Evolutionary conservation across 1,140 invertebrate species (phyloP), one percentile per base, ranked within the genome.

Genomic region (Philopotamus ludificatus): DNA sequence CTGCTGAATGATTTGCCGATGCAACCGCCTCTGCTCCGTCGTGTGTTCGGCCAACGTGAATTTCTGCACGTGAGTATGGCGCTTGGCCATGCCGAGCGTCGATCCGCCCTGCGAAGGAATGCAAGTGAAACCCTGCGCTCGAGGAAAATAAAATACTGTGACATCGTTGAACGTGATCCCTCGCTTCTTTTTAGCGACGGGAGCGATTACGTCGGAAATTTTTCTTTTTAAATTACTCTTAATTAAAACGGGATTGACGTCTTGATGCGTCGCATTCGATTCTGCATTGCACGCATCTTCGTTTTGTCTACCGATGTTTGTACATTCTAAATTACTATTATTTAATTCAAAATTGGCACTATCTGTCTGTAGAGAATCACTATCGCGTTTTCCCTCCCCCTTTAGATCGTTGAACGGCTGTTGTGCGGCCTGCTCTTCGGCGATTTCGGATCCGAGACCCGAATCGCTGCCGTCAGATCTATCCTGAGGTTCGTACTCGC

Each of bases 51-150:
- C 75, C 59, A 97, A 73, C 8, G 91, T 80, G 66, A 84, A 82
- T 55, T 87, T 85, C 72, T 90, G 85, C 42, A 86, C 83, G 73
- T 92, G 87, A 4, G 86, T 86, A 74, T 98, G 96, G 61, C 87
- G 84, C 63, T 88, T 86, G 54, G 89, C 89, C 96, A 98, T 98
- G n/a, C 95, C 96, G 55, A 98, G 82, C 8, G 95, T 98, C 34
- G 94, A 96, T 22, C 95, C 95, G 34, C 95, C 96, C 82, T 95
- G 92, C 53, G 94, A 97, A 57, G 96, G 96, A 54, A 99, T 94
- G 83, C 95, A 98, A 12, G 93, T 93, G 78, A 98, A 98, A n/a
- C 96, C 96, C 83, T 99, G 96, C 44, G 92, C 85, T 74, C 96
- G 80, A 0, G 92, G 91, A 77, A 99, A 99, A 81, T 97, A 97